Percentiles rank a stretch among this genome's conserved stretches.
Conservation (phyloP, 2,113 vertebrate genomes). For the Chrysochloris asiatica region DNA sequence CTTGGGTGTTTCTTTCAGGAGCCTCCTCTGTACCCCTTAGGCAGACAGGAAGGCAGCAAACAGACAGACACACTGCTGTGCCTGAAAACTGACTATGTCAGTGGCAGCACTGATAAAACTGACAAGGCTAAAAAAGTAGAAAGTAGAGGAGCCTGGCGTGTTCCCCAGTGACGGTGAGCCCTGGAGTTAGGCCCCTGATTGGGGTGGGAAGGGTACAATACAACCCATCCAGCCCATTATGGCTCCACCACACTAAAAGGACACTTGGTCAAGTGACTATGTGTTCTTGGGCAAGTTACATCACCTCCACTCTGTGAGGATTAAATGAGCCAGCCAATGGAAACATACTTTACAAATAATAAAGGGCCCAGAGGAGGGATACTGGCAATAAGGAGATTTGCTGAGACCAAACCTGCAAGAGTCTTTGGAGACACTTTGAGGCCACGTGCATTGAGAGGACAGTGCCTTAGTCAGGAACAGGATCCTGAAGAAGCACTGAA, state of each 20-base stretch:
- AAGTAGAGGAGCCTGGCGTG: neutral
- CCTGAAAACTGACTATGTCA: neutral
- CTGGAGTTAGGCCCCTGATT: neutral
- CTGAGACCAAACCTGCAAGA: neutral
- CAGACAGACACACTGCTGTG: neutral
- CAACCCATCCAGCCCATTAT: neutral
- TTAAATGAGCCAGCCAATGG: conserved; percentile 4
- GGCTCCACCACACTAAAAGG: neutral
- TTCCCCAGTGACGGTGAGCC: neutral
- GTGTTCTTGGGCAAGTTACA: neutral
- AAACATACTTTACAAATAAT: conserved; percentile 29
- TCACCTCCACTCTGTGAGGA: neutral
- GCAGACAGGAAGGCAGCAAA: neutral
- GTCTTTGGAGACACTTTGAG: conserved; percentile 8
- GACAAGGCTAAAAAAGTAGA: neutral
- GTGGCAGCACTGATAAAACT: neutral
- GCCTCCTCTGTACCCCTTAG: neutral
- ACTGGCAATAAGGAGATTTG: conserved; percentile 8
- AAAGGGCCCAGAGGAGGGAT: neutral
- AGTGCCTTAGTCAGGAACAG: conserved; percentile 6
- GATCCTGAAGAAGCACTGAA: conserved; percentile 13
- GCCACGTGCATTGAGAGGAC: neutral
- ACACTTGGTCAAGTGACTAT: conserved; percentile 49
- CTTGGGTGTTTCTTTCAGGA: neutral
- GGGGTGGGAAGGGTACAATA: neutral